phyloP scores from a whole-genome alignment of 1,140 invertebrate genomes.

The Hypothenemus hampei region DNA sequence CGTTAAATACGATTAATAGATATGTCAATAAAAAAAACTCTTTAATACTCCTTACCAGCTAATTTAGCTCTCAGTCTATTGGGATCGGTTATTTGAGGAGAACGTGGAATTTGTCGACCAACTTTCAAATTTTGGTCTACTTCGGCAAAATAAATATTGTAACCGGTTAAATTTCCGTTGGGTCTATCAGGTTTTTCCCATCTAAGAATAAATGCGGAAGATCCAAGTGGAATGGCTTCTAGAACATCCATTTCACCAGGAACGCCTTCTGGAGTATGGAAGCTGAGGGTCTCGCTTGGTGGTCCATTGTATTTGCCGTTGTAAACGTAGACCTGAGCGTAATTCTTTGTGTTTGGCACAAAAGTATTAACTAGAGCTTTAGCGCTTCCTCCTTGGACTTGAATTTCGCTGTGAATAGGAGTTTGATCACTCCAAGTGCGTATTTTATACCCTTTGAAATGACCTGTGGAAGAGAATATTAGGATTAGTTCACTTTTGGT shows the following conservation, averaged over 20 bases:
- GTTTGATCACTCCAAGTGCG: conserved; percentile 84
- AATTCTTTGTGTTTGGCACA: conserved; percentile 85
- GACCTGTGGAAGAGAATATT: conserved; percentile 37
- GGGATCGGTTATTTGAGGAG: conserved; percentile 72
- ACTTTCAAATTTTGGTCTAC: conserved; percentile 60
- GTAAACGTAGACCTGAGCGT: conserved; percentile 81
- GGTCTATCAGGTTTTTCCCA: conserved; percentile 92
- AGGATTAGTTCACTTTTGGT: no score
- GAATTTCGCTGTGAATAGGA: conserved; percentile 62
- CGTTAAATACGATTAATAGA: neutral
- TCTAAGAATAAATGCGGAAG: conserved; percentile 78
- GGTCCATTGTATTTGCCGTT: conserved; percentile 91
- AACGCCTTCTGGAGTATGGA: conserved; percentile 87
- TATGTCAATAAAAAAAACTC: neutral
- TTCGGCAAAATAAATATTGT: conserved; percentile 85
- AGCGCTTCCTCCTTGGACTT: conserved; percentile 68
- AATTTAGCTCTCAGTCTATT: conserved; percentile 75
- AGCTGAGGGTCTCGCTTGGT: conserved; percentile 74
- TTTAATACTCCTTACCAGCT: conserved; percentile 50
- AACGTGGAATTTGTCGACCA: conserved; percentile 53
- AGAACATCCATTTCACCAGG: conserved; percentile 81
- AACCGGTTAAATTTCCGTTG: conserved; percentile 90
- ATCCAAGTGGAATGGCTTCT: conserved; percentile 79
- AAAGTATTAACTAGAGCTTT: conserved; percentile 77
- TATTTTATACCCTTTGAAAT: conserved; percentile 94